Evolutionary conservation across 2,113 vertebrate species (phyloP), one percentile per base, ranked within the genome.

Genomic region (Takifugu flavidus): DNA sequence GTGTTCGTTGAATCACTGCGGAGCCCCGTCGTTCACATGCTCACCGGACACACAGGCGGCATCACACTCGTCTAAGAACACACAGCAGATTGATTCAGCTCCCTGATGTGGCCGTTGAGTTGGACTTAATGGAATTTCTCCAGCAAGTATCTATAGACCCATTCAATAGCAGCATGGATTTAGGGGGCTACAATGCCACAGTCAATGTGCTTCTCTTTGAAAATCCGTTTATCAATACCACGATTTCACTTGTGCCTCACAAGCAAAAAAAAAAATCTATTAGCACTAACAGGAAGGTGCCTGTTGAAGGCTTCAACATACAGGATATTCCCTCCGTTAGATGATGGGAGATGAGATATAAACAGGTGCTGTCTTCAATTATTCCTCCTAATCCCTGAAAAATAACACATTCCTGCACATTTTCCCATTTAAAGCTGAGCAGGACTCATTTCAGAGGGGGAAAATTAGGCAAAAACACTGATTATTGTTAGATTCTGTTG

Each of bases 101-200:
- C 71, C 53, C 62, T 31, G 39, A 39, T 14, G 25, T 27, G 75
- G 59, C 39, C 70, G 75, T 59, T 49, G 67, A 74, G 63, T 75
- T 56, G 62, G 49, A 78, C 62, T 67, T 70, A 83, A 84, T 78
- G 70, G 82, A 82, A 74, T 76, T 76, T 79, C 61, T 65, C 69
- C 64, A 57, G 20, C 59, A 31, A 65, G 69, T 73, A 72, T 78
- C 80, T 65, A 53, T 64, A 75, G 57, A 72, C 63, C 58, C 11
- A 0, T 81, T 85, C 78, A 72, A 57, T 76, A 74, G 42, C 60
- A 62, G 63, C 56, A 74, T 80, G 76, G 82, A 76, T 85, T 80
- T 69, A 74, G 65, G 20, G 65, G 58, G 70, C 78, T 64, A 27
- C 65, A 44, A 64, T 39, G 47, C 58, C 63, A 13, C 72, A 34